Evolutionary conservation across 2,888 invertebrate species (phyloP).

Genomic region (Aspidapion aeneum): DNA sequence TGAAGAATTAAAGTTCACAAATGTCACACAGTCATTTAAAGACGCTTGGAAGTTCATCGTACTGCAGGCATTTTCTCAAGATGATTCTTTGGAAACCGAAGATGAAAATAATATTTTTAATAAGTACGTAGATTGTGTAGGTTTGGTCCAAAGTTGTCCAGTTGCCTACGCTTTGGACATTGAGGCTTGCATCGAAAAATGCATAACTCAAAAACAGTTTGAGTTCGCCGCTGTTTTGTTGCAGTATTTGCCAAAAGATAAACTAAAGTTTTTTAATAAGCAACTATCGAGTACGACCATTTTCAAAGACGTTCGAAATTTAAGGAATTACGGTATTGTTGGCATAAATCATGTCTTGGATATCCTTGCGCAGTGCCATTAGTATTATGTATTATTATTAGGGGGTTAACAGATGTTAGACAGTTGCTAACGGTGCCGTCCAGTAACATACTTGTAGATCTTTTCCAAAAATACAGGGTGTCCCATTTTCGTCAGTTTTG

Average conservation of each 20-base stretch:
- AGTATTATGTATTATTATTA: too few species aligned
- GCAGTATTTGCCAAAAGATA: conserved; percentile 35
- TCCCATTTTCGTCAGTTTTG: too few species aligned
- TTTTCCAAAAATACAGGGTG: too few species aligned
- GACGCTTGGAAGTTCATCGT: conserved; percentile 39
- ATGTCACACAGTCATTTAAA: conserved; percentile 35
- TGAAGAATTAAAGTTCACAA: conserved; percentile 33
- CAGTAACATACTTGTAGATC: too few species aligned
- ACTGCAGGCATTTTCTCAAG: conserved; percentile 5
- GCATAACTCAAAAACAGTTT: conserved; percentile 27
- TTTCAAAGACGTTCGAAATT: conserved; percentile 34
- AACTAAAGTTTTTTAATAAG: conserved; percentile 19
- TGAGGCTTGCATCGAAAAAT: conserved; percentile 32
- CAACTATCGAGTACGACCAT: neutral
- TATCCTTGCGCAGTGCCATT: too few species aligned
- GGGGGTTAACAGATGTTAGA: too few species aligned
- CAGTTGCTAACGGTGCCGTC: too few species aligned
- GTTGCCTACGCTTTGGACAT: conserved; percentile 37
- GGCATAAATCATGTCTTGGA: conserved; percentile 33
- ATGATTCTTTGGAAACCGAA: conserved; percentile 32
- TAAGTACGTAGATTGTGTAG: conserved; percentile 1
- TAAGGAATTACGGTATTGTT: conserved; percentile 37
- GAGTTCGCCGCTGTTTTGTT: conserved; percentile 35
- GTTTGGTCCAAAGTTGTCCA: conserved; percentile 36
- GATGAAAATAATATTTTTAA: neutral